Evolutionary conservation across 2,888 invertebrate genomes (phyloP), one percentile per base, ranked within the genome.

Genomic region (Cataglyphis rosenhaueri): DNA sequence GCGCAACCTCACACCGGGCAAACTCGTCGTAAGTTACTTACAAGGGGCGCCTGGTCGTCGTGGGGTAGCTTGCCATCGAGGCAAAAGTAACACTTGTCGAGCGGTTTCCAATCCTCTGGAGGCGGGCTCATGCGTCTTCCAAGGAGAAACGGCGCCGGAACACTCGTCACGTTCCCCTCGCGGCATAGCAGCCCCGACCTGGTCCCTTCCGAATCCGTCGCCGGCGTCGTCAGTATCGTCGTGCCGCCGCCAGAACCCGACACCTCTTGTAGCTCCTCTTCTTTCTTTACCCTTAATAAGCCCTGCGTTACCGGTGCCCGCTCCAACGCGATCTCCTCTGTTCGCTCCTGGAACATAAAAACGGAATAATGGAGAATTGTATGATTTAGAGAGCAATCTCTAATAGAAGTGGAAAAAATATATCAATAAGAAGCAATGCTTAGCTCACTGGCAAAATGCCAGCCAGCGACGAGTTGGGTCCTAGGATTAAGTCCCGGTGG

Each of bases 21-120:
- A 59, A 52, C 21, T 78, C 70, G 38, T 41, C 57, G 41, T 32
- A 21, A 52, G 55, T 52, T 81, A 95, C 95, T 95, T 92, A 96
- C 96, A 95, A 95, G 95, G 92, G 95, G 95, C 94, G 96, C 95
- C 94, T 95, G 95, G 90, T 95, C 93, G 94, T 95, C 94, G 95
- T 95, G 94, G 94, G 95, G 93, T 95, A 96, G 95, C 95, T 96
- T 96, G 95, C 96, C 96, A 96, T 96, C 96, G 94, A 96, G 97
- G 95, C 97, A 98, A 95, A 97, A 97, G 96, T 97, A 97, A 95
- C 97, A 98, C 96, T 97, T 97, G 94, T 97, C 97, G 94, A 97
- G 96, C 91, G 97, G 97, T 95, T 96, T 97, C 97, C 97, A 98
- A 95, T 97, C 97, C 93, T 95, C 93, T 76, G 94, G 94, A 74